Percentiles rank a stretch among this genome's conserved stretches.
phyloP scores from a whole-genome alignment of 2,888 invertebrate genomes.

The Andrena chrysosceles region DNA sequence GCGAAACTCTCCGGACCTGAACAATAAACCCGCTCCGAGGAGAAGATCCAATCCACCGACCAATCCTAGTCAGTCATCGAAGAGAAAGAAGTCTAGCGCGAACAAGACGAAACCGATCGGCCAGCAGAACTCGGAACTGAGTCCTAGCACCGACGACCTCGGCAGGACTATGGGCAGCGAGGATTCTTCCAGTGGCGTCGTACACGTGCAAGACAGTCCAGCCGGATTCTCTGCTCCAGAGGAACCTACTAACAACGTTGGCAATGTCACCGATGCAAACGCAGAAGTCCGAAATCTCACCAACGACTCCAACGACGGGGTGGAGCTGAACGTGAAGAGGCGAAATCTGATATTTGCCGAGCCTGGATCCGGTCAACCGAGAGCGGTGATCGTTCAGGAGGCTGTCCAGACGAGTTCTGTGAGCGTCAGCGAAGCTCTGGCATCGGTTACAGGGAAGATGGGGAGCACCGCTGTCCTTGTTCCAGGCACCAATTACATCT shows the following conservation, averaged over 20 bases:
- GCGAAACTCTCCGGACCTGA: constrained; percentile 91
- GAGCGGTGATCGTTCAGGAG: constrained; percentile 83
- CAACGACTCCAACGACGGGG: constrained; percentile 81
- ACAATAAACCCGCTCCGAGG: constrained; percentile 93
- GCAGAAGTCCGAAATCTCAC: constrained; percentile 79
- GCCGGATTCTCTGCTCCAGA: constrained; percentile 83
- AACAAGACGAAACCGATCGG: constrained; percentile 87
- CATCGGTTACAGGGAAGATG: constrained; percentile 86
- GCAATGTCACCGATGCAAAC: constrained; percentile 71
- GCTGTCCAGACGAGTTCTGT: constrained; percentile 79
- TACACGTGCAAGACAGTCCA: constrained; percentile 84
- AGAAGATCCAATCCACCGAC: constrained; percentile 91
- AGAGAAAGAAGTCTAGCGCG: constrained; percentile 89
- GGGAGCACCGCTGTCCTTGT: constrained; percentile 89
- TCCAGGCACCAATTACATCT: constrained; percentile 89
- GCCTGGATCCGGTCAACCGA: constrained; percentile 78
- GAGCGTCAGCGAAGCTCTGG: constrained; percentile 88
- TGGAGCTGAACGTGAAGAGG: constrained; percentile 78
- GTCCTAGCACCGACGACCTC: constrained; percentile 89
- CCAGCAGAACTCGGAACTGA: constrained; percentile 86
- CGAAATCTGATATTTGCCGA: constrained; percentile 82
- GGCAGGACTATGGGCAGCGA: constrained; percentile 91
- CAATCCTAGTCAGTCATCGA: constrained; percentile 89
- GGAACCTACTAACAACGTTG: constrained; percentile 57
- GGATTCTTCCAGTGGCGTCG: constrained; percentile 90